These are phyloP conservation scores for Phymastichus coffea DNA, from an alignment of 1,140 invertebrate species.

Conservation along the genomic window DNA sequence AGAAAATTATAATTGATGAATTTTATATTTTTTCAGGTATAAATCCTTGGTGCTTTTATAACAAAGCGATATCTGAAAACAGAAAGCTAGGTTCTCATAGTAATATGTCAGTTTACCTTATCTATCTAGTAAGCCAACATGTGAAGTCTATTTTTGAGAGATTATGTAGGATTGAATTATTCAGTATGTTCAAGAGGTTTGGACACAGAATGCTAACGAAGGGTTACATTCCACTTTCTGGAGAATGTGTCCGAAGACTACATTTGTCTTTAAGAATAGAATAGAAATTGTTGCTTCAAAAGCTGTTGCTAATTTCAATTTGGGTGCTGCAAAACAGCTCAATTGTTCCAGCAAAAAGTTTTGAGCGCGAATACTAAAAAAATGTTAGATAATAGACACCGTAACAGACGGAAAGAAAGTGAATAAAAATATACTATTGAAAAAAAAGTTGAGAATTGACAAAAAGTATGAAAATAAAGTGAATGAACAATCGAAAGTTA, in stretches of 20 bases:
- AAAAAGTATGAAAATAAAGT: too few species aligned
- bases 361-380: too few species aligned
- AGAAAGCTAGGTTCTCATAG: background rate
- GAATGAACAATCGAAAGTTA: too few species aligned
- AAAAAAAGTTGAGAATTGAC: too few species aligned
- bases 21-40: slow-evolving; percentile 25
- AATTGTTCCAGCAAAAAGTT: too few species aligned
- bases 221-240: slow-evolving; percentile 23
- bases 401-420: too few species aligned
- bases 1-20: too few species aligned
- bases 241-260: slow-evolving; percentile 26
- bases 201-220: slow-evolving; percentile 29
- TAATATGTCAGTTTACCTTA: background rate
- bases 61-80: slow-evolving; percentile 4
- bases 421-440: too few species aligned
- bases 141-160: slow-evolving; percentile 21
- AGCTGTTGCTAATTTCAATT: slow-evolving; percentile 18
- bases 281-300: slow-evolving; percentile 19
- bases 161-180: slow-evolving; percentile 10
- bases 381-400: too few species aligned
- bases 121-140: background rate
- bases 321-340: too few species aligned
- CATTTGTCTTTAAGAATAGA: slow-evolving; percentile 13
- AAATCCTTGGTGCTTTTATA: slow-evolving; percentile 23
- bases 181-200: slow-evolving; percentile 17